Base-by-base conservation (phyloP, 2,797 vertebrate genomes). In the Toxotes lorentzi region DNA sequence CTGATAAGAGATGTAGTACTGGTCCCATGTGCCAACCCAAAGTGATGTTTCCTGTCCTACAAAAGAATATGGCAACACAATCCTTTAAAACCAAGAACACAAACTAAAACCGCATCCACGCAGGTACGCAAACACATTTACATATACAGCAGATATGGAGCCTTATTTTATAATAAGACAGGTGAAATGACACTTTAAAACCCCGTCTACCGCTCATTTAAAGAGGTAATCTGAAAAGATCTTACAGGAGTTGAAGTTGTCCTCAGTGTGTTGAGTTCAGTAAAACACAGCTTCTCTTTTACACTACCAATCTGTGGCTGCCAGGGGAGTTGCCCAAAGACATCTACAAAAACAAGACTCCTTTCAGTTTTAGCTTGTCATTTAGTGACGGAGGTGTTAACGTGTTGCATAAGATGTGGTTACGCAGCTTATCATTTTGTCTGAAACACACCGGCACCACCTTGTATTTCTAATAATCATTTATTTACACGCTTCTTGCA, bases 401-500 rank as follows among this genome's bases (percentile, higher is more conserved):
- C 19, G 4, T 5, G 7, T 6, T 35, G 17, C 24, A 14, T 7
- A 17, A 64, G 10, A 19, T 58, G 7, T 34, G 2, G 1, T 0
- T 2, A 4, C 12, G 24, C 14, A 41, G 40, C 1, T 43, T 7
- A 2, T 27, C n/a, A 48, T 19, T 19, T 43, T 23, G 3, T 4
- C 40, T 57, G 21, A 4, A 38, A 62, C 4, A 58, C 4, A 59
- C 17, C 14, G 19, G 62, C 21, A 62, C 7, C 47, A 24, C 16
- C 35, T 11, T 30, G 21, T 21, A 14, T 76, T 88, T 79, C 61
- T 62, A 86, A 78, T 41, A 83, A 79, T 81, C 27, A 53, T 90
- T 93, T 95, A 95, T 94, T 94, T 93, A 95, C 92, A 94, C n/a
- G 11, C 45, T 81, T 83, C 60, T 67, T 86, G 50, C 65, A 72